Evolutionary conservation across 2,888 invertebrate genomes (phyloP), one percentile per base, ranked within the genome.

Genomic region (Metalampra italica): DNA sequence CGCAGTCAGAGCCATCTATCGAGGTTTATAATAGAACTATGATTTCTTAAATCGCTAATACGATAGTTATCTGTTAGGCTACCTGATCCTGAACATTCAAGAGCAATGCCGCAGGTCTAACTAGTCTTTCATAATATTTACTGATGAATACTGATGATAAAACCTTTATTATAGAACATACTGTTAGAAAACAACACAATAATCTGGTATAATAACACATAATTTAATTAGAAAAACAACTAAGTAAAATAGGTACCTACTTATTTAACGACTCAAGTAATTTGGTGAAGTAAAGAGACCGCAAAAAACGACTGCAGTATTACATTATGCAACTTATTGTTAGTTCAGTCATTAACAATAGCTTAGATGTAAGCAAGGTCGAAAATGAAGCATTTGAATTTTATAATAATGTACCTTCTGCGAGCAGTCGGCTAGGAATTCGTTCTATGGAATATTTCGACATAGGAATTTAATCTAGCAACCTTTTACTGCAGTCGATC

Each of bases 381-480:
- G n/a, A 36, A 11, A 22, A 3, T 22, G 36, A 7, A 9, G n/a
- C 36, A 36, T 36, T 32, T 9, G 36, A 36, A 36, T 36, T 40
- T 40, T 40, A 22, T 15, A 40, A 36, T 36, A 36, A 15, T 15
- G 15, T 12, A n/a, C n/a, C n/a, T n/a, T n/a, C n/a, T n/a, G n/a
- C 41, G n/a, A 11, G 22, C 34, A 41, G 36, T 46, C 41, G 46
- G 41, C 41, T 43, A 39, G n/a, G 38, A 29, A 47, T 47, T 43
- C 15, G 47, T 43, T 47, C 43, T 38, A 43, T n/a, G n/a, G n/a
- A 36, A 42, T 9, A 29, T 47, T 43, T 47, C 47, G 39, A 43
- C 47, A 47, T 47, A 9, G 47, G 43, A 43, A 47, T 47, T 37
- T 22, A 22, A 15, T 22, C 14, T 13, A n/a, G 14, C 15, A 36